Evolutionary conservation across 2,797 vertebrate species (phyloP).

Genomic region (Ptychadena robeensis): DNA sequence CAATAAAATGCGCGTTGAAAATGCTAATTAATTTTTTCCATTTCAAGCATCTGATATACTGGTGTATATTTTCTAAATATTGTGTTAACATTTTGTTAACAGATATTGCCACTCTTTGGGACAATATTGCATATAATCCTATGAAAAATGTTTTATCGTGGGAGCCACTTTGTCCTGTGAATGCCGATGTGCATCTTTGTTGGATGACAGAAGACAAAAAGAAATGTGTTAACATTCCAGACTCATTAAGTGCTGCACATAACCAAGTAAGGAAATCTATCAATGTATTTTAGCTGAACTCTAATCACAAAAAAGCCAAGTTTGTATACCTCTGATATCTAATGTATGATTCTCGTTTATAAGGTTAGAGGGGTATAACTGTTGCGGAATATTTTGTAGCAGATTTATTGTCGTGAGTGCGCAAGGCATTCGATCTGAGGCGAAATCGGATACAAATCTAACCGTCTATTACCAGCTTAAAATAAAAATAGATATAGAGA

Average conservation of each 20-base stretch:
- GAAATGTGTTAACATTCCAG: slow-evolving; percentile 68
- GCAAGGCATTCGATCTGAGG: too few species aligned
- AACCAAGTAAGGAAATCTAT: slow-evolving; percentile 69
- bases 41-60: background rate
- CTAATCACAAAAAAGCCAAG: background rate
- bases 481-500: too few species aligned
- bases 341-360: too few species aligned
- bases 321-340: background rate
- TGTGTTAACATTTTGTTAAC: slow-evolving; percentile 32
- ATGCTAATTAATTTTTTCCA: background rate
- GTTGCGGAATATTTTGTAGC: too few species aligned
- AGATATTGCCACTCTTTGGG: slow-evolving; percentile 72
- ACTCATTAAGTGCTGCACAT: slow-evolving; percentile 58
- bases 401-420: too few species aligned
- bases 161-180: slow-evolving; percentile 72
- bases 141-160: slow-evolving; percentile 68
- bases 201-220: slow-evolving; percentile 59
- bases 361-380: too few species aligned
- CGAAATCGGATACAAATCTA: too few species aligned
- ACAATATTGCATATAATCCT: slow-evolving; percentile 70
- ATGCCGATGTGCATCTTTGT: slow-evolving; percentile 71
- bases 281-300: background rate
- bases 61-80: background rate
- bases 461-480: too few species aligned
- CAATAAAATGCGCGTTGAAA: background rate